Base-by-base conservation (phyloP, 2,888 invertebrate genomes). In the Ophioninae sp. region DNA sequence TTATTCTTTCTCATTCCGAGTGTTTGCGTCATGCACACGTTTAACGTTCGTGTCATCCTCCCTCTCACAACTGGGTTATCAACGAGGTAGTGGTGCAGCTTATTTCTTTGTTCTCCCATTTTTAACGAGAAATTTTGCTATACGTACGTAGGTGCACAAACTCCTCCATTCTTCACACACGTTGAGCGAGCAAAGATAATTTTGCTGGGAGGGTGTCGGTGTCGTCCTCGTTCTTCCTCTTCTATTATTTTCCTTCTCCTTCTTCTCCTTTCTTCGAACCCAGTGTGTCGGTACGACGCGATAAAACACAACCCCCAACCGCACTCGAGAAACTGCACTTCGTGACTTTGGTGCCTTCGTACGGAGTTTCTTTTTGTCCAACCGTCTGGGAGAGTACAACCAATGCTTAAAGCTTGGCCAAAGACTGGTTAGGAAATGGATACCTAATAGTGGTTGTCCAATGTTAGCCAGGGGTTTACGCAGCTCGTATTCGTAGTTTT, bases 51-150 rank as follows among this genome's bases (percentile, higher is more conserved):
- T 71, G 37, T 37, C 8, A 17, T 30, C 63, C 23, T 39, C 56
- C 37, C 71, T 0, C 75, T 63, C 67, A 76, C 84, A 84, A 84
- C 79, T 82, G 78, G 84, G 79, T 85, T 85, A 85, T 84, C 82
- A 85, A 84, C 82, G 82, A 84, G 85, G 39, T 20, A 78, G 77
- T 69, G 82, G 69, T 65, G 61, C 61, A 73, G 41, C 20, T 59
- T 61, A n/a, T 41, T 20, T 63, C 30, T 39, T 59, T 51, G 22
- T 63, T 77, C 51, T 51, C 39, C 44, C 30, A 64, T 22, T 63
- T 51, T 30, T 61, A 77, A 65, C 51, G 73, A 65, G 23, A 79
- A 67, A 76, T 68, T 30, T 68, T 61, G 63, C 73, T 68, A 61
- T 39, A 39, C 44, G 51, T 56, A 68, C 69, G 68, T 69, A 51